Percentiles rank a stretch among this genome's conserved stretches.
phyloP scores from a whole-genome alignment of 2,888 invertebrate genomes.

The Agrotis clavis region DNA sequence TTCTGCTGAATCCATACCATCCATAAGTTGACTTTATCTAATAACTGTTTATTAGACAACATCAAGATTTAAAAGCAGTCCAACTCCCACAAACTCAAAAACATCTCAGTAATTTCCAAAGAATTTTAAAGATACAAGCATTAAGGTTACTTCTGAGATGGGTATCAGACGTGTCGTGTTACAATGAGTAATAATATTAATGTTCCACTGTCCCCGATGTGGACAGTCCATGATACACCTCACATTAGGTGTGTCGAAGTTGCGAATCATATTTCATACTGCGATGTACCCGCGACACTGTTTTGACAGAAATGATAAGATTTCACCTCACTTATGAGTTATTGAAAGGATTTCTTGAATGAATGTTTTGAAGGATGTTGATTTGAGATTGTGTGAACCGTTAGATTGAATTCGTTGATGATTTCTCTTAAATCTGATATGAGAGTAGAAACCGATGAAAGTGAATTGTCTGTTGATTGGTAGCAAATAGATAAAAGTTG shows the following conservation, averaged over 20 bases:
- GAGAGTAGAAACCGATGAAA: background rate
- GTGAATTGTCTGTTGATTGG: too few relatives aligned
- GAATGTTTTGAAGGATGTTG: conserved; percentile 36
- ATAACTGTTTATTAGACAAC: background rate
- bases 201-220: conserved; percentile 81
- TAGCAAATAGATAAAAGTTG: too few relatives aligned
- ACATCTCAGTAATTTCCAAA: conserved; percentile 57
- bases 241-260: conserved; percentile 86
- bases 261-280: conserved; percentile 84
- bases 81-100: conserved; percentile 12
- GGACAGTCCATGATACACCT: conserved; percentile 71
- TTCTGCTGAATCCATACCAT: too few relatives aligned
- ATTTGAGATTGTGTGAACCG: conserved; percentile 32
- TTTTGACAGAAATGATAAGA: conserved; percentile 85
- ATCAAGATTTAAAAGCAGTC: conserved; percentile 9
- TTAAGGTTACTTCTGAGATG: conserved; percentile 71
- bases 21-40: too few relatives aligned
- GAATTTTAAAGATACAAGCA: conserved; percentile 66
- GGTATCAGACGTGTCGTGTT: conserved; percentile 77
- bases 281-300: conserved; percentile 75
- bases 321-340: conserved; percentile 70
- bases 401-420: conserved; percentile 8
- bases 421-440: background rate
- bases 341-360: conserved; percentile 63
- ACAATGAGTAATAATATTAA: conserved; percentile 88